Conservation (phyloP, 2,888 invertebrate species). For the Eremobia ochroleuca region DNA sequence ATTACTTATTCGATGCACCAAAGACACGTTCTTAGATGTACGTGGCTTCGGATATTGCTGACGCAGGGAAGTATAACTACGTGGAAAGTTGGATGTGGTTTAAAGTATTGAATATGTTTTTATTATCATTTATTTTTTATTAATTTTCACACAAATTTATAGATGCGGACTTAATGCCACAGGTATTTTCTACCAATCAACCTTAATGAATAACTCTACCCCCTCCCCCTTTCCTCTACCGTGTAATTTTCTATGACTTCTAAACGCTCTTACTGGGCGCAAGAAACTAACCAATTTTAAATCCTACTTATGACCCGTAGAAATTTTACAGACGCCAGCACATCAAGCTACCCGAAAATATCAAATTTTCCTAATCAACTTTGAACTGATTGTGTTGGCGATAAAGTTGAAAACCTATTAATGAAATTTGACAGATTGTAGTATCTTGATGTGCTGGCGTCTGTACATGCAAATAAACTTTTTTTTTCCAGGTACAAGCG, state of each 20-base stretch:
- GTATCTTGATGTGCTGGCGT: too few species aligned
- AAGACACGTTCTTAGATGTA: slow-evolving; percentile 5
- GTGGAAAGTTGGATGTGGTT: neutral
- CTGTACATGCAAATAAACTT: neutral
- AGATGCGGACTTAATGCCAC: neutral
- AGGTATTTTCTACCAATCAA: neutral
- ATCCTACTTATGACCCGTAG: neutral
- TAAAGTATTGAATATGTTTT: neutral
- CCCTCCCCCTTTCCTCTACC: neutral
- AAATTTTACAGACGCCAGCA: too few species aligned
- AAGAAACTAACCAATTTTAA: neutral
- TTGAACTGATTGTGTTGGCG: too few species aligned
- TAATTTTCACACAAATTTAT: neutral
- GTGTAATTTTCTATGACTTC: neutral
- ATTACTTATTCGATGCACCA: neutral
- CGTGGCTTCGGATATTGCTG: neutral
- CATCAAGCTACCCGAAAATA: too few species aligned
- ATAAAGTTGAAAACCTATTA: too few species aligned
- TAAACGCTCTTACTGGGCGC: too few species aligned
- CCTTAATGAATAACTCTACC: neutral
- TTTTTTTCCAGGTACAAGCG: neutral
- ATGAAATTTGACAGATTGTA: too few species aligned
- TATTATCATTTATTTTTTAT: neutral
- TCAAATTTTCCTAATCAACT: too few species aligned
- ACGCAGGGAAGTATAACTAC: neutral